A percentile compares a stretch with the other conserved stretches of the same genome.
Evolutionary conservation across 1,140 invertebrate genomes (phyloP).

Genomic region (Bombus sibiricus): DNA sequence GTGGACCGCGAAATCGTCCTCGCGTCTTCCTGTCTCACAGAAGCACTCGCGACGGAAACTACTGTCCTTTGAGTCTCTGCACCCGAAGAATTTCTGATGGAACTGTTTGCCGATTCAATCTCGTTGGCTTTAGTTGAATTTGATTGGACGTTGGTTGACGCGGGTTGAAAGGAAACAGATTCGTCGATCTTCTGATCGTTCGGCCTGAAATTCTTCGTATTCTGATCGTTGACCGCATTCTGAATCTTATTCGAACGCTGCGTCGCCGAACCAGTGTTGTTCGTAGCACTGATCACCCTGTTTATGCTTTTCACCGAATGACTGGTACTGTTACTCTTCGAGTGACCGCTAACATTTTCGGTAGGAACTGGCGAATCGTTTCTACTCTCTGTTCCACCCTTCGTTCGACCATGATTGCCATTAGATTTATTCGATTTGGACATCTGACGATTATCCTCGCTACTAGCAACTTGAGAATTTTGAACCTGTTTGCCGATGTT

Average conservation of each 20-base stretch:
- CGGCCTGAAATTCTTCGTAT: background rate
- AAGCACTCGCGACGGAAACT: background rate
- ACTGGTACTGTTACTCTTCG: slow-evolving; percentile 37
- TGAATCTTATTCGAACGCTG: slow-evolving; percentile 22
- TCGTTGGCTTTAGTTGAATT: slow-evolving; percentile 5
- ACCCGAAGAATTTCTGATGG: background rate
- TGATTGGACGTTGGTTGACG: background rate
- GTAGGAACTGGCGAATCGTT: slow-evolving; percentile 30
- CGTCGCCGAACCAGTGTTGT: slow-evolving; percentile 27
- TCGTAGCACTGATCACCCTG: slow-evolving; percentile 21
- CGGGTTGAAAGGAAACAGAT: background rate
- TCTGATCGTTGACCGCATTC: slow-evolving; percentile 7
- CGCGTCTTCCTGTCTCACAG: slow-evolving; percentile 51
- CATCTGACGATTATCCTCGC: slow-evolving; percentile 15
- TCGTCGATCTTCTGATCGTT: slow-evolving; percentile 21
- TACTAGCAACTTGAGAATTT: background rate
- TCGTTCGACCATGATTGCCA: background rate
- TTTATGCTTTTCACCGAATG: slow-evolving; percentile 28
- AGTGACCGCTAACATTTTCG: background rate
- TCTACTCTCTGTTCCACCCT: slow-evolving; percentile 20
- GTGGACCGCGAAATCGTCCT: background rate
- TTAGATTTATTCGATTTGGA: slow-evolving; percentile 15
- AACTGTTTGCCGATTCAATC: background rate
- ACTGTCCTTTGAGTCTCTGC: slow-evolving; percentile 16
- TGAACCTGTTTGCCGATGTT: background rate